Base-by-base conservation (phyloP, 2,113 vertebrate genomes). In the Dromiciops gliroides region DNA sequence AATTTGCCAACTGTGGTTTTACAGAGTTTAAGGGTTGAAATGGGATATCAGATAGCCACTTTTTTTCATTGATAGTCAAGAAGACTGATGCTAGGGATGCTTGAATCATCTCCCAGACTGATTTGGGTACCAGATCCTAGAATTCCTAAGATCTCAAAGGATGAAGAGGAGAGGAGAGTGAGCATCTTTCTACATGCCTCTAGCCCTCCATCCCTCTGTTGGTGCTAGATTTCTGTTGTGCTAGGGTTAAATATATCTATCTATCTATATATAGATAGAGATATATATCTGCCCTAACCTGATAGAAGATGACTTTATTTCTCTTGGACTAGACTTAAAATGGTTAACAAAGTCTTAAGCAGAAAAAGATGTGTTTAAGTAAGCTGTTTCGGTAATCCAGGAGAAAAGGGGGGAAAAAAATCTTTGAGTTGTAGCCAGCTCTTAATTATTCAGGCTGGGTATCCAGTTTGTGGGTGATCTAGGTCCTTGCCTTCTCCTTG, bases 361-460 rank as follows among this genome's bases (percentile, higher is more conserved):
- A 50, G 92, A 94, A 93, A 91, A 94, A 91, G n/a, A 95, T 31
- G 22, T 89, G 48, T 11, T 94, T 89, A n/a, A 95, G 75, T 93
- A 14, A 48, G 94, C 67, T 26, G 11, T 90, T 48, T 16, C 8
- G 93, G 48, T 51, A 91, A 11, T 52, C 95, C 14, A 50, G 51
- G 60, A n/a, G 60, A 25, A 92, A 92, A 95, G 75, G n/a, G n/a
- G n/a, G n/a, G n/a, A 90, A 94, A 51, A 92, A 37, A 2, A 75
- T 83, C n/a, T 83, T 83, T 83, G 37, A 75, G 22, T 67, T 95
- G 94, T 51, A 67, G 90, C 60, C 60, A 75, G 31, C 31, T 75
- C 51, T 94, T 93, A 51, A 44, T 67, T 96, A 83, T 95, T 96
- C 91, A 90, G 88, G 25, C 49, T 90, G 14, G 22, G 89, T 94